Evolutionary conservation across 2,797 vertebrate species (phyloP).

Genomic region (Sebastiscus albofasciatus): DNA sequence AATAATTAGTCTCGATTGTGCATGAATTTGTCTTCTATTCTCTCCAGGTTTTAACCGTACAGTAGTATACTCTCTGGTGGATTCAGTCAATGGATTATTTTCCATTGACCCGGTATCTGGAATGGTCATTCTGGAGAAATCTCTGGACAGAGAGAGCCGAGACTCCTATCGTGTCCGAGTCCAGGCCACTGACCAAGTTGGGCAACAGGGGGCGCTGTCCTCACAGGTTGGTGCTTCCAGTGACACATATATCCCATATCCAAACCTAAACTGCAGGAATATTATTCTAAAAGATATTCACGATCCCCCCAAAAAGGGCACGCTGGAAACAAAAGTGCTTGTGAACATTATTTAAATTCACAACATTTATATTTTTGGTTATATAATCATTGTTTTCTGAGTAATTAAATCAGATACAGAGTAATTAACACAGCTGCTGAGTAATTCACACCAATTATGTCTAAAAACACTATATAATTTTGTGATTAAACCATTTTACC

Average conservation of each 20-base stretch:
- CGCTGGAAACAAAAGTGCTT: not conserved
- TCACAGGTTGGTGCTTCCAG: conserved; percentile 77
- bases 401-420: conserved; percentile 3
- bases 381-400: not conserved
- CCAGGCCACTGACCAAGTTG: conserved; percentile 89
- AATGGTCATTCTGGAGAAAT: conserved; percentile 89
- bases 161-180: conserved; percentile 88
- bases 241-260: not conserved
- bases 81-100: conserved; percentile 89
- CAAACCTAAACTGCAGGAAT: not conserved
- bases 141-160: conserved; percentile 91
- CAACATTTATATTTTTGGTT: not conserved
- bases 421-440: not conserved
- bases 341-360: not conserved
- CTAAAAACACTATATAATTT: not conserved
- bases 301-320: not conserved
- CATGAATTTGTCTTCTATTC: not conserved
- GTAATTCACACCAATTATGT: not conserved
- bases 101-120: conserved; percentile 92
- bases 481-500: not conserved
- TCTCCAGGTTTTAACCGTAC: conserved; percentile 89
- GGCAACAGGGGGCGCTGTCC: conserved; percentile 87
- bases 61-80: conserved; percentile 89
- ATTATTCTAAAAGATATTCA: not conserved
- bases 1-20: not conserved